Percentiles rank a stretch among this genome's conserved stretches.
phyloP scores from a whole-genome alignment of 2,113 vertebrate genomes.

The Takifugu bimaculatus region DNA sequence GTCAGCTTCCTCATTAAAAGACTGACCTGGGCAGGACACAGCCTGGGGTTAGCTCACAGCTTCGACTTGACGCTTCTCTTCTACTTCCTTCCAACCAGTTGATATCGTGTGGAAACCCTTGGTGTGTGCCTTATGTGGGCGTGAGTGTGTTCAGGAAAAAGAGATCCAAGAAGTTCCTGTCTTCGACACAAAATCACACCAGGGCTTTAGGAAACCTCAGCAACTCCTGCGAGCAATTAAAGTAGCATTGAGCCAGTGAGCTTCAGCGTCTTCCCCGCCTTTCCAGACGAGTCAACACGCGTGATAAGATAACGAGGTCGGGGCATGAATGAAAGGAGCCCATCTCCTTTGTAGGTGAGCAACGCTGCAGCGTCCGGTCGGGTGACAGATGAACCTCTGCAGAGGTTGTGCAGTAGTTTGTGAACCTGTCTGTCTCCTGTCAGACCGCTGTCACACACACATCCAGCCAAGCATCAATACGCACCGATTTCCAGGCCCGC shows the following conservation, averaged over 20 bases:
- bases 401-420: slow-evolving; percentile 56
- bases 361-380: slow-evolving; percentile 15
- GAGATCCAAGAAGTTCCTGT: slow-evolving; percentile 33
- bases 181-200: slow-evolving; percentile 62
- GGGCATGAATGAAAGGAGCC: slow-evolving; percentile 21
- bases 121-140: neutral
- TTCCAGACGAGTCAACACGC: slow-evolving; percentile 44
- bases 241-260: slow-evolving; percentile 42
- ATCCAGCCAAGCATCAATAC: slow-evolving; percentile 61
- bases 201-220: slow-evolving; percentile 59
- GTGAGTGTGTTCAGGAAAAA: slow-evolving; percentile 2
- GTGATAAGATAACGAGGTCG: slow-evolving; percentile 41
- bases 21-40: slow-evolving; percentile 55
- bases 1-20: slow-evolving; percentile 71
- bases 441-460: slow-evolving; percentile 67
- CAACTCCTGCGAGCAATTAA: slow-evolving; percentile 64
- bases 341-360: slow-evolving; percentile 29
- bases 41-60: slow-evolving; percentile 32
- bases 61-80: slow-evolving; percentile 9
- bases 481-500: slow-evolving; percentile 30
- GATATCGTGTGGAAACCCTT: neutral
- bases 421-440: slow-evolving; percentile 74
- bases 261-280: slow-evolving; percentile 35
- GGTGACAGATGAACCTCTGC: slow-evolving; percentile 35
- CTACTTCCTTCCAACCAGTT: slow-evolving; percentile 1